Base-by-base conservation (phyloP, 2,888 invertebrate species). In the Psylliodes chrysocephalus region DNA sequence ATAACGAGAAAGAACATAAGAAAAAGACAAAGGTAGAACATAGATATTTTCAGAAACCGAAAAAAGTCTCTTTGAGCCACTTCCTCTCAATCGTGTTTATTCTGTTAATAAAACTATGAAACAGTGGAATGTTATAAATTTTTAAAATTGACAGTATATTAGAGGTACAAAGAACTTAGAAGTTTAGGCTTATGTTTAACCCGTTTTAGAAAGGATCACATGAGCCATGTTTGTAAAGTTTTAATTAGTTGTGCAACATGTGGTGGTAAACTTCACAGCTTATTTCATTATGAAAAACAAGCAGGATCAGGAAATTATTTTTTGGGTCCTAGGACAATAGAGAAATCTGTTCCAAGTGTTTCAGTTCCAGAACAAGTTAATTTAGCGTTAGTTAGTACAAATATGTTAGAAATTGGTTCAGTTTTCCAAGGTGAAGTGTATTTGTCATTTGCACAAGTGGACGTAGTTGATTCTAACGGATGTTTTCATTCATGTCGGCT, bases 401-500 rank as follows among this genome's bases (percentile, higher is more conserved):
- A 25, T 25, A 5, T 25, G 25, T 3, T 25, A 25, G 25, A 25
- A 25, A 5, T 7, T 25, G 7, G 7, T 25, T 25, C 7, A 25
- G 25, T 3, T 25, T 25, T 7, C 7, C 4, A 7, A 46, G 47
- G 47, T 8, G 35, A 61, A 10, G 61, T 54, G 2, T 38, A 54
- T 10, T 25, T 61, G 14, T 61, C 54, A 18, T 54, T 47, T 10
- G 53, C 60, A n/a, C 12, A 38, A 18, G 47, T 61, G 1, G 25
- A 54, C 7, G 25, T 54, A 10, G 6, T 47, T 8, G 60, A 47
- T 25, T 1, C 5, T 14, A 12, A 17, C 42, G 51, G 49, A 12
- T 17, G 28, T 18, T 5, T 8, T 1, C 38, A 40, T n/a, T n/a
- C n/a, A n/a, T n/a, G n/a, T n/a, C n/a, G n/a, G n/a, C n/a, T n/a